phyloP scores from a whole-genome alignment of 2,797 vertebrate species.

The Cuniculus paca region DNA sequence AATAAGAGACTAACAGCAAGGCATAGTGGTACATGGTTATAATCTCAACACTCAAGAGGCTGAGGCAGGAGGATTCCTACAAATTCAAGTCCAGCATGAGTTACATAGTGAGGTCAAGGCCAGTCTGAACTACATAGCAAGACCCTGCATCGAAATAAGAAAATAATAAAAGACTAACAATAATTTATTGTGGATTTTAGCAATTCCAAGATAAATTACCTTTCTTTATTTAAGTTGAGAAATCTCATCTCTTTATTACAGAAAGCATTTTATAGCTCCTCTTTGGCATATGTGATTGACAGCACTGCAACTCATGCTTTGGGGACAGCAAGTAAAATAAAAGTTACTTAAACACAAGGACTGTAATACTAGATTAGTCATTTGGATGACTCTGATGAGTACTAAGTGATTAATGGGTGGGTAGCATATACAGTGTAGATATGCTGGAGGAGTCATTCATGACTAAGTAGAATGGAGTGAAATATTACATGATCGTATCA shows the following conservation, averaged over 20 bases:
- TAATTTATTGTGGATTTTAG: not conserved
- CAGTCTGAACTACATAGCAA: not conserved
- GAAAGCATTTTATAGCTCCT: not conserved
- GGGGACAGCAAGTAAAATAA: not conserved
- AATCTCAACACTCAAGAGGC: not conserved
- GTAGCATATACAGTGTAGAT: not conserved
- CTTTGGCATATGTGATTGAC: not conserved
- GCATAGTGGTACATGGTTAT: fast-evolving
- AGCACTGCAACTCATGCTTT: not conserved
- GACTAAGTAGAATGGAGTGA: not conserved
- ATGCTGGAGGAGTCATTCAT: not conserved
- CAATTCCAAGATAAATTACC: not conserved
- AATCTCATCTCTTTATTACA: not conserved
- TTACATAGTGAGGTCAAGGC: not conserved
- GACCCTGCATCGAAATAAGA: not conserved
- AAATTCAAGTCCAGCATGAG: not conserved
- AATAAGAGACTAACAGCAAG: not conserved
- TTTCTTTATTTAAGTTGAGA: not conserved
- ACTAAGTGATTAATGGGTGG: too few species aligned
- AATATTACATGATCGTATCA: not conserved
- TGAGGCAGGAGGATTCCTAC: not conserved
- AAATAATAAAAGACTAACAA: not conserved
- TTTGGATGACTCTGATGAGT: not conserved
- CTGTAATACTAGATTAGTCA: not conserved
- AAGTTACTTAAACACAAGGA: not conserved